phyloP scores from a whole-genome alignment of 2,888 invertebrate species.

The Bugula neritina region DNA sequence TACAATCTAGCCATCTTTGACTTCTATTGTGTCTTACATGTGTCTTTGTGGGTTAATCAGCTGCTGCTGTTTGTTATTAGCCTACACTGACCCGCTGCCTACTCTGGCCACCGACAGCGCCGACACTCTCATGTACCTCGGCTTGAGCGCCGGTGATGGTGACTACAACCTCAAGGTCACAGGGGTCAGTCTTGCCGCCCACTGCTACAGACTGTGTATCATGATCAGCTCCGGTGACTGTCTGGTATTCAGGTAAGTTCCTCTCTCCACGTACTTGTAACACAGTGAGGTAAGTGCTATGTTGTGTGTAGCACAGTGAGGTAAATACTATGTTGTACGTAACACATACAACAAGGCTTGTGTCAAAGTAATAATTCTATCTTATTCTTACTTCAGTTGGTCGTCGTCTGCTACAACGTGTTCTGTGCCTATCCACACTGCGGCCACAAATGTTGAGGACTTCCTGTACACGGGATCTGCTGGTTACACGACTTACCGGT shows the following conservation, averaged over 20 bases:
- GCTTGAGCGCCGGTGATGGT: not conserved
- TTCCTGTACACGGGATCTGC: not conserved
- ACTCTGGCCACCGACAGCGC: not conserved
- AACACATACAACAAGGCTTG: too few relatives aligned
- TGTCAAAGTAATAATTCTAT: too few relatives aligned
- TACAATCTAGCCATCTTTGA: too few relatives aligned
- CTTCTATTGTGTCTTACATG: too few relatives aligned
- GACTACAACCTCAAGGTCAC: not conserved
- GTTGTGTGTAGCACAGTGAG: not conserved
- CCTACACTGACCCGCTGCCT: not conserved
- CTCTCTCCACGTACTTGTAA: not conserved
- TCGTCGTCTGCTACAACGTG: not conserved
- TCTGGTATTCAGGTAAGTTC: not conserved
- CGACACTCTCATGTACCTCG: not conserved
- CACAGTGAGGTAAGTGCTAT: not conserved
- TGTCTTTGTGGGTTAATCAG: too few relatives aligned
- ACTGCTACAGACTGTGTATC: constrained; percentile 1
- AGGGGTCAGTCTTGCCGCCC: not conserved
- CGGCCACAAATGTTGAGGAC: not conserved
- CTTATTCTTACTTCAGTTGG: too few relatives aligned
- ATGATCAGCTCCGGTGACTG: not conserved
- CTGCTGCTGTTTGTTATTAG: too few relatives aligned
- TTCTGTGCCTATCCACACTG: not conserved
- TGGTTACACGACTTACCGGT: not conserved
- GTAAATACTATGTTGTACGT: too few relatives aligned